Evolutionary conservation across 2,797 vertebrate genomes (phyloP), one percentile per base, ranked within the genome.

Genomic region (Phoebastria nigripes): DNA sequence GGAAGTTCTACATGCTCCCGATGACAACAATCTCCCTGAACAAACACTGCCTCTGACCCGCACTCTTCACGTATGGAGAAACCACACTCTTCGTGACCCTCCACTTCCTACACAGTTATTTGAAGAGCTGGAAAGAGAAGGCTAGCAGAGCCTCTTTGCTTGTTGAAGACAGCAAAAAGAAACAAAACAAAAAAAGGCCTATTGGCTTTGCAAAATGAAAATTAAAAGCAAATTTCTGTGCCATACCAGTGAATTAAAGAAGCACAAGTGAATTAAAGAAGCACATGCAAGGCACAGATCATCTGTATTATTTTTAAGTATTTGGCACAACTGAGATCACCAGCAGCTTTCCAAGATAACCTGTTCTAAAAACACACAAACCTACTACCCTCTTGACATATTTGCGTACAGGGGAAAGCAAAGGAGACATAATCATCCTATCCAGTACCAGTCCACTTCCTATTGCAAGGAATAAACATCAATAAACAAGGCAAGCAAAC

Each of bases 301-400:
- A 71, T 4, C 80, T 80, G 89, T 62, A 85, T 85, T 93, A 90
- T 71, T 95, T 95, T 95, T 71, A 93, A 92, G 52, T 78, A 92
- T 89, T 10, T 89, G 61, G 86, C 81, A 95, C 93, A 91, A 71
- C 37, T 73, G 84, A 95, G 83, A 82, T 77, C 82, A 95, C 14
- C 58, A 82, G 41, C 63, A 93, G 92, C 74, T 95, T 81, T 85
- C 71, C 83, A 74, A 58, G 74, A 87, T 82, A 83, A 95, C 90
- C 86, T 95, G 93, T 52, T 95, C 87, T 89, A 93, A 91, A 96
- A 95, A 89, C 90, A 93, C 71, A 94, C n/a, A 96, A 92, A 89
- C 92, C 95, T 94, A 96, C 92, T 96, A 85, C 44, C 61, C 86
- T 85, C 74, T 42, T 93, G 74, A 88, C 90, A 89, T 16, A 95